phyloP scores from a whole-genome alignment of 2,888 invertebrate genomes.

The Pollenia griseotomentosa region DNA sequence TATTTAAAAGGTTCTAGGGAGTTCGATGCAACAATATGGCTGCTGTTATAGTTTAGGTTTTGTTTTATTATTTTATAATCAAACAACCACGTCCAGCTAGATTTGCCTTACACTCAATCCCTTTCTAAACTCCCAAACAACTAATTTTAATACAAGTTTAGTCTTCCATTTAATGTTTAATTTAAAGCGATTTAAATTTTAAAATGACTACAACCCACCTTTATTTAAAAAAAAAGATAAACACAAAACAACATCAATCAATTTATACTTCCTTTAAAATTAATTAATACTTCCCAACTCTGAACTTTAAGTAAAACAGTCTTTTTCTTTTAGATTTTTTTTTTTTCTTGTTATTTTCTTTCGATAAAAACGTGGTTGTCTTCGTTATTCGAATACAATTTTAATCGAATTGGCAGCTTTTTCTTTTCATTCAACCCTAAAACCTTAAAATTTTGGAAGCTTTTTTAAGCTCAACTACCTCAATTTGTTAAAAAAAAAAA shows the following conservation, averaged over 20 bases:
- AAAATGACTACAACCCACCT: constrained; percentile 39
- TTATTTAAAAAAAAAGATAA: constrained; percentile 17
- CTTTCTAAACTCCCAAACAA: constrained; percentile 26
- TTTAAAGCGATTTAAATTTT: constrained; percentile 23
- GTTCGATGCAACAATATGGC: constrained; percentile 11
- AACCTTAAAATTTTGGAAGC: constrained; percentile 55
- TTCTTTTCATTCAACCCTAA: constrained; percentile 35
- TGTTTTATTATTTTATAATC: neutral
- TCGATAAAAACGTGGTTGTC: constrained; percentile 54
- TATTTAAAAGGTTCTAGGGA: constrained; percentile 27
- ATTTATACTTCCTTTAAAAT: constrained; percentile 36
- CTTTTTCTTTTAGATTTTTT: neutral
- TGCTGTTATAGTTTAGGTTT: constrained; percentile 43
- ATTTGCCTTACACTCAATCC: constrained; percentile 6
- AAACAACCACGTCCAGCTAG: constrained; percentile 16
- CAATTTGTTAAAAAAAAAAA: constrained; percentile 75
- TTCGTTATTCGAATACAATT: constrained; percentile 60
- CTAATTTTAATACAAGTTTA: constrained; percentile 8
- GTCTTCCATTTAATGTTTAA: constrained; percentile 61
- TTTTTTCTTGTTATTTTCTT: neutral
- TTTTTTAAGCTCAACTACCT: constrained; percentile 76
- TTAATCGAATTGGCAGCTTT: constrained; percentile 61
- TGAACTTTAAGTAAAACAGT: neutral
- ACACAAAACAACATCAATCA: constrained; percentile 6
- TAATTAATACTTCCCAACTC: constrained; percentile 35